phyloP scores from a whole-genome alignment of 2,888 invertebrate species.

The Tipula vernalis region DNA sequence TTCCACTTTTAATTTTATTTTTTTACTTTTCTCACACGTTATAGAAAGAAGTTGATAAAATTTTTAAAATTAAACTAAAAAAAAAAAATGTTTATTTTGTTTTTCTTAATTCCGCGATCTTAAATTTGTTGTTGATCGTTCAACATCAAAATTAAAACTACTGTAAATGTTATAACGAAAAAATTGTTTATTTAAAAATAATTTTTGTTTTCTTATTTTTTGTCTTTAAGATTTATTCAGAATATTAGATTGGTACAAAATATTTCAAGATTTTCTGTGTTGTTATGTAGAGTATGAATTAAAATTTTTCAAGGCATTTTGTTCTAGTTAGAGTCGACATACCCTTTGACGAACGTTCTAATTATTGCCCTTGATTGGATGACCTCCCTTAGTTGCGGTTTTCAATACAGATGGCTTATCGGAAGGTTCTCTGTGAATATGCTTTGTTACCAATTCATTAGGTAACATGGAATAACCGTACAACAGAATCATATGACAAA shows the following conservation, averaged over 20 bases:
- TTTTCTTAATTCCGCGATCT: background rate
- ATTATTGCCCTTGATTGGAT: no score
- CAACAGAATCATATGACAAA: no score
- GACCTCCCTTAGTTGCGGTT: no score
- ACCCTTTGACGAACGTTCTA: no score
- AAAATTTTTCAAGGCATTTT: background rate
- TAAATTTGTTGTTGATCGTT: background rate
- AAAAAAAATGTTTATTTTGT: background rate
- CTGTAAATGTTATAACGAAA: background rate
- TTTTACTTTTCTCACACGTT: background rate
- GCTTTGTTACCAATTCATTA: no score
- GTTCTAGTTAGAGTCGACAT: no score
- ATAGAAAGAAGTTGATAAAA: background rate
- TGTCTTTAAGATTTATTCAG: background rate
- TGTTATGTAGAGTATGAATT: background rate
- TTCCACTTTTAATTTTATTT: background rate
- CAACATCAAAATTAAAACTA: background rate
- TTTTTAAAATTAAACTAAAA: background rate
- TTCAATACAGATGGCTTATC: no score
- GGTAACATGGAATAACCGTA: no score
- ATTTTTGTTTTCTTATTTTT: background rate
- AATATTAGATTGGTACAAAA: background rate
- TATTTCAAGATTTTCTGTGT: background rate
- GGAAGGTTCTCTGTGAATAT: no score
- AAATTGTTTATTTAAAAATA: background rate